Percentiles rank a stretch among this genome's conserved stretches.
Evolutionary conservation across 2,113 vertebrate species (phyloP).

Genomic region (Desmodus rotundus): DNA sequence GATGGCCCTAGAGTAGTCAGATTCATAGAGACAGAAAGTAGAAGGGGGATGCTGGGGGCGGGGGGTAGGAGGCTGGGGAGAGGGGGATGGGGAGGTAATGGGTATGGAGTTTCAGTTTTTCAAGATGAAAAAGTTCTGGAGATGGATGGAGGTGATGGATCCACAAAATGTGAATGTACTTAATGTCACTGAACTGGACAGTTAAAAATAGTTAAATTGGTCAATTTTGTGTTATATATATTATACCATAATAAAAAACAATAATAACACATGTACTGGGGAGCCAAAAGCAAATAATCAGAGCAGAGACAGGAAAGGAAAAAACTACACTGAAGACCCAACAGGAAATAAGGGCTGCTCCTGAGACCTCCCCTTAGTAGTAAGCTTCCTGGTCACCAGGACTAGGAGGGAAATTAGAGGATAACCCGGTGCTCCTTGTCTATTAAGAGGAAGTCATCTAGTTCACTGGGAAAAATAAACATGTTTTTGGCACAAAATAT

Average conservation of each 20-base stretch:
- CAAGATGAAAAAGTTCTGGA: background rate
- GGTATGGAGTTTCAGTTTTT: background rate
- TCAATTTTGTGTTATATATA: background rate
- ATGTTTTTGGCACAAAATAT: slow-evolving; percentile 19
- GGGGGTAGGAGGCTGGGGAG: too few relatives aligned
- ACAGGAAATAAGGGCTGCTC: background rate
- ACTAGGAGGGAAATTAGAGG: slow-evolving; percentile 49
- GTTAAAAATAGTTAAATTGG: background rate
- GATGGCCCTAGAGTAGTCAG: background rate
- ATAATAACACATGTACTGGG: accelerated
- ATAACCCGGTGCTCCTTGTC: background rate
- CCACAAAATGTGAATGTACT: too few relatives aligned
- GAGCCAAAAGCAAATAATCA: background rate
- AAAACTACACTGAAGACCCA: background rate
- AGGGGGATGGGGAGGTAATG: accelerated
- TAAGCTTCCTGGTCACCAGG: slow-evolving; percentile 24
- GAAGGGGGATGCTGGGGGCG: background rate
- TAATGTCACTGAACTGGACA: background rate
- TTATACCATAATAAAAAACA: background rate
- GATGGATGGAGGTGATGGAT: accelerated
- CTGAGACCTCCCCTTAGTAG: background rate
- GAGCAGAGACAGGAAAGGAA: background rate
- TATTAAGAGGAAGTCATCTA: slow-evolving; percentile 61
- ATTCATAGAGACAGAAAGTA: too few relatives aligned
- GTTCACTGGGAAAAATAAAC: slow-evolving; percentile 39